Percentiles rank a stretch among this genome's conserved stretches.
These are phyloP conservation scores for Biston stratarius DNA, from an alignment of 2,888 invertebrate species.

Conservation along the genomic window DNA sequence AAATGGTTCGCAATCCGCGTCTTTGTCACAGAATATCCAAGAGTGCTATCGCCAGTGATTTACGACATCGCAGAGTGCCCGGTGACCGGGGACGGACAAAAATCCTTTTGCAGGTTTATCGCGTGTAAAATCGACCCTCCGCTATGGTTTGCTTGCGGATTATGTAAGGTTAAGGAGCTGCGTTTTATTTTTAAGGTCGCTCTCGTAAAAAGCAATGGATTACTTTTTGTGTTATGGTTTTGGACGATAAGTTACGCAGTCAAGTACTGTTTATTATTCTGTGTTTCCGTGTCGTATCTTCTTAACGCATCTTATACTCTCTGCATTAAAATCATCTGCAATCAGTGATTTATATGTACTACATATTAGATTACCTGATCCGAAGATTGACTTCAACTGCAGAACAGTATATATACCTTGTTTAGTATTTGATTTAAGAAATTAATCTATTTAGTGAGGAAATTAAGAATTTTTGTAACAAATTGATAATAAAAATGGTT, in stretches of 20 bases:
- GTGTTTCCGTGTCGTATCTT: constrained; percentile 40
- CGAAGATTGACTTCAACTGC: too few species aligned
- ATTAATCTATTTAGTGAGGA: too few species aligned
- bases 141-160: constrained; percentile 65
- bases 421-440: too few species aligned
- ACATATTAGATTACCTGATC: too few species aligned
- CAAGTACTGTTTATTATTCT: constrained; percentile 38
- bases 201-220: constrained; percentile 50
- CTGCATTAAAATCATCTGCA: constrained; percentile 7
- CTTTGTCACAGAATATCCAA: constrained; percentile 23
- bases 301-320: constrained; percentile 21
- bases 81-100: constrained; percentile 56
- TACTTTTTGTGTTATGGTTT: constrained; percentile 43
- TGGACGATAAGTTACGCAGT: constrained; percentile 32
- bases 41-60: constrained; percentile 39
- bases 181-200: constrained; percentile 54
- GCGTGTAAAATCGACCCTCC: constrained; percentile 69
- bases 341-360: not conserved
- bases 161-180: constrained; percentile 62
- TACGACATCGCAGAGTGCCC: constrained; percentile 45
- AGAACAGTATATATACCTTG: too few species aligned
- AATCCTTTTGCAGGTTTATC: constrained; percentile 70
- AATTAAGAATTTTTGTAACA: too few species aligned
- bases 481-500: too few species aligned
- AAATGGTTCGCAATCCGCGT: constrained; percentile 14